Evolutionary conservation across 1,140 invertebrate species (phyloP).

Genomic region (Megathymus violae): DNA sequence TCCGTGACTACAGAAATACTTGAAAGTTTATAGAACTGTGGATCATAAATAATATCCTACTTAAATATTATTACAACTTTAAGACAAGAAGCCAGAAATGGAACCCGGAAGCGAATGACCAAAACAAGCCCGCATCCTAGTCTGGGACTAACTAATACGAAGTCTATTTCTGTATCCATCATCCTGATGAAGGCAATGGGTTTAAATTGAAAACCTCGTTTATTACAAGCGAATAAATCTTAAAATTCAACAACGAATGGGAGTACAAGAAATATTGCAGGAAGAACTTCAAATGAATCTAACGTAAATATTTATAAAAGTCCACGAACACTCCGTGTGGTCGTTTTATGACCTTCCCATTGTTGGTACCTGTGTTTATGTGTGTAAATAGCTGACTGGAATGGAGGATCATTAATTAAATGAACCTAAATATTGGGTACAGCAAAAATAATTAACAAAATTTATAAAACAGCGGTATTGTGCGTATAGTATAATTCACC

Average conservation of each 20-base stretch:
- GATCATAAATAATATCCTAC: too few species aligned
- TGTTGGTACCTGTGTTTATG: constrained; percentile 23
- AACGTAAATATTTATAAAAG: constrained; percentile 59
- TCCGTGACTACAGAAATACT: too few species aligned
- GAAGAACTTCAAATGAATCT: constrained; percentile 44
- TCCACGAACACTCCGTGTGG: constrained; percentile 42
- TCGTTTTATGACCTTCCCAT: constrained; percentile 40
- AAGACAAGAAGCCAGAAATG: constrained; percentile 6
- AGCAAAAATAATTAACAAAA: too few species aligned
- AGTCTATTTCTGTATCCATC: constrained; percentile 25
- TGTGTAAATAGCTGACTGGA: constrained; percentile 5
- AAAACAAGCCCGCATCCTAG: constrained; percentile 29
- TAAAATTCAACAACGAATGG: constrained; percentile 10
- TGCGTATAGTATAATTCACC: too few species aligned
- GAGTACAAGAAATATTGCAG: constrained; percentile 20
- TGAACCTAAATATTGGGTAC: background rate
- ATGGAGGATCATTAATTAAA: background rate
- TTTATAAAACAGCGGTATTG: too few species aligned
- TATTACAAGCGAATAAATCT: constrained; percentile 22
- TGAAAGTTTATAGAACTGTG: too few species aligned
- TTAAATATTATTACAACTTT: background rate
- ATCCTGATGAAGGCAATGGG: constrained; percentile 1
- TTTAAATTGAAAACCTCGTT: constrained; percentile 6
- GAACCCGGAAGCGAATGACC: constrained; percentile 13
- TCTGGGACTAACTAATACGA: constrained; percentile 17